Base-by-base conservation (phyloP, 2,113 vertebrate genomes). In the Calyptomena viridis region DNA sequence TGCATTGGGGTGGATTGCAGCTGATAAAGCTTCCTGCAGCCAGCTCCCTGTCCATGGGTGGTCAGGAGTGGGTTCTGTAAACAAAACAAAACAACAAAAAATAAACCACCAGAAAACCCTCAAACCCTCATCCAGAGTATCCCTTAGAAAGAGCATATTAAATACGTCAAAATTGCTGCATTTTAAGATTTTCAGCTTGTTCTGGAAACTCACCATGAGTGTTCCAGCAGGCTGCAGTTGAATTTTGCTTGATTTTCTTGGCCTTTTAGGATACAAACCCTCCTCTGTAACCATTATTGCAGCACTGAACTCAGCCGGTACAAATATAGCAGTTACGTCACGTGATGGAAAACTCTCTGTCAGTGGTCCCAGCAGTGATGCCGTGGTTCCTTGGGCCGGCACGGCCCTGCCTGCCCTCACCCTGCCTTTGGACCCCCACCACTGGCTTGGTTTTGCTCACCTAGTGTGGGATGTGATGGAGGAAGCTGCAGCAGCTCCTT, bases 401-500 rank as follows among this genome's bases (percentile, higher is more conserved):
- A 6, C 1, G 0, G 47, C 69, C 59, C 39, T 84, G 81, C 50
- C 25, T 50, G 31, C 27, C 25, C 58, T 46, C 39, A 11, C 21
- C 24, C 31, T 67, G 53, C 28, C 30, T 23, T 42, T 2, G 0
- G 23, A 44, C 24, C 24, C 47, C 14, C 3, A 8, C 30, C 13
- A 2, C 42, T 0, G 0, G 5, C 3, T 10, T 27, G 31, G 40
- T 39, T 84, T 81, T 87, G 49, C 37, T 89, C 59, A 35, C 55
- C 20, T 37, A 15, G 22, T 0, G 0, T 4, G 1, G 52, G 21
- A 19, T 49, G 60, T 39, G 64, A 20, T 27, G 40, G n/a, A 87
- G 49, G 30, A 50, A 69, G 33, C 35, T 0, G 0, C 18, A 56
- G 5, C 5, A 25, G 31, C n/a, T 79, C 6, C 16, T 2, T 1